A percentile compares a stretch with the other conserved stretches of the same genome.
These are phyloP conservation scores for Lamellibrachia luymesi DNA, from an alignment of 1,140 invertebrate genomes.

Conservation along the genomic window DNA sequence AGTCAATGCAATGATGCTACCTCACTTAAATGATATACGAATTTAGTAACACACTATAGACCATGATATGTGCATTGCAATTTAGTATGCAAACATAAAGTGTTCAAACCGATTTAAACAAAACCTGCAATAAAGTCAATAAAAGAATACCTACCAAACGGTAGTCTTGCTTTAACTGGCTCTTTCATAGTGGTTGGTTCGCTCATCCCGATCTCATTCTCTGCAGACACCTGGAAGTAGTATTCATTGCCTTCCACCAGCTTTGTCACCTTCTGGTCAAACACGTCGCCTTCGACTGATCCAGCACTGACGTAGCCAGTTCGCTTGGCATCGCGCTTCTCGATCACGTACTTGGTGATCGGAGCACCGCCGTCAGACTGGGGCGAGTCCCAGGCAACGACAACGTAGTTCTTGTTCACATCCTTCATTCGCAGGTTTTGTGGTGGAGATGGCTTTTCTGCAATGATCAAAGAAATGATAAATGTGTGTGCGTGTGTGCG, in stretches of 20 bases:
- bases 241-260: conserved; percentile 86
- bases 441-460: conserved; percentile 28
- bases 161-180: conserved; percentile 89
- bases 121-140: background rate
- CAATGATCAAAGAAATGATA: background rate
- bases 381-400: conserved; percentile 88
- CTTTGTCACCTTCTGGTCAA: conserved; percentile 67
- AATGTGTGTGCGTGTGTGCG: background rate
- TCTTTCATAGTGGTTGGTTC: conserved; percentile 56
- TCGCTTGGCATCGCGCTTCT: conserved; percentile 68
- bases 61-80: conserved; percentile 12
- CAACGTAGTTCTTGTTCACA: conserved; percentile 90
- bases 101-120: conserved; percentile 3
- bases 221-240: conserved; percentile 86
- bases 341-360: conserved; percentile 90
- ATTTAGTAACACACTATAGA: background rate
- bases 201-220: conserved; percentile 65
- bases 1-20: background rate
- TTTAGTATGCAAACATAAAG: conserved; percentile 48
- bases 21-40: background rate
- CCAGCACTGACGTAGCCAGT: conserved; percentile 40
- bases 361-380: conserved; percentile 91
- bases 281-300: conserved; percentile 36
- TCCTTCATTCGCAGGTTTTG: conserved; percentile 79
- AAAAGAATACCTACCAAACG: conserved; percentile 70